Evolutionary conservation across 2,797 vertebrate species (phyloP).

Genomic region (Nannoperca australis): DNA sequence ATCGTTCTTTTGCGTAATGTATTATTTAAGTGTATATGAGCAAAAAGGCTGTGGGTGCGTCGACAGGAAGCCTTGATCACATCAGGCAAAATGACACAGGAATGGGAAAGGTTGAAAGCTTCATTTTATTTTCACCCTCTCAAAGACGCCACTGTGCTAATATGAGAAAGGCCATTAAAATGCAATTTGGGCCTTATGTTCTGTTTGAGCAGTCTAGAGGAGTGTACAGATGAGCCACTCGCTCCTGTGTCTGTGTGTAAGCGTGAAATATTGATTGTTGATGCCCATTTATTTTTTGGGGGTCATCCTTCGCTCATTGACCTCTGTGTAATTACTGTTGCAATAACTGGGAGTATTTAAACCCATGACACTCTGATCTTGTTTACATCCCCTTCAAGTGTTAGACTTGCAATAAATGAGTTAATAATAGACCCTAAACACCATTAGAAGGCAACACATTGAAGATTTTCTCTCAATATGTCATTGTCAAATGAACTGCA

Average conservation of each 20-base stretch:
- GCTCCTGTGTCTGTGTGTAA: constrained; percentile 45
- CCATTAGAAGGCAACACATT: constrained; percentile 47
- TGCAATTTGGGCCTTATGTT: constrained; percentile 76
- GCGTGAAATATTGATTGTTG: constrained; percentile 77
- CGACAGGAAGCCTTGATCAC: constrained; percentile 51
- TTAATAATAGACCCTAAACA: constrained; percentile 63
- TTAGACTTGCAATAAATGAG: constrained; percentile 59
- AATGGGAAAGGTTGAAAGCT: constrained; percentile 70
- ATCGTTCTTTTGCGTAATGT: constrained; percentile 2
- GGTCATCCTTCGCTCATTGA: constrained; percentile 77
- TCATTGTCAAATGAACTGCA: constrained; percentile 50
- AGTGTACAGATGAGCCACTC: constrained; percentile 68
- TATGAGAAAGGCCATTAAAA: constrained; percentile 81
- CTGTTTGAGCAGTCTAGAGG: constrained; percentile 72
- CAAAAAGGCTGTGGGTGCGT: not conserved
- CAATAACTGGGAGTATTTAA: constrained; percentile 71
- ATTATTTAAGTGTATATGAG: not conserved
- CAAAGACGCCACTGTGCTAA: constrained; percentile 63
- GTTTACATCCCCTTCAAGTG: constrained; percentile 69
- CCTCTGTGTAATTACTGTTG: constrained; percentile 80
- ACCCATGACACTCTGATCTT: constrained; percentile 71
- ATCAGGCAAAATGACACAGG: constrained; percentile 52
- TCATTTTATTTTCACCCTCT: constrained; percentile 59
- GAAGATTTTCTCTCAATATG: constrained; percentile 37
- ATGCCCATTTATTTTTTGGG: constrained; percentile 66